Evolutionary conservation across 2,888 invertebrate genomes (phyloP).

Genomic region (Acanthosepion lycidas): DNA sequence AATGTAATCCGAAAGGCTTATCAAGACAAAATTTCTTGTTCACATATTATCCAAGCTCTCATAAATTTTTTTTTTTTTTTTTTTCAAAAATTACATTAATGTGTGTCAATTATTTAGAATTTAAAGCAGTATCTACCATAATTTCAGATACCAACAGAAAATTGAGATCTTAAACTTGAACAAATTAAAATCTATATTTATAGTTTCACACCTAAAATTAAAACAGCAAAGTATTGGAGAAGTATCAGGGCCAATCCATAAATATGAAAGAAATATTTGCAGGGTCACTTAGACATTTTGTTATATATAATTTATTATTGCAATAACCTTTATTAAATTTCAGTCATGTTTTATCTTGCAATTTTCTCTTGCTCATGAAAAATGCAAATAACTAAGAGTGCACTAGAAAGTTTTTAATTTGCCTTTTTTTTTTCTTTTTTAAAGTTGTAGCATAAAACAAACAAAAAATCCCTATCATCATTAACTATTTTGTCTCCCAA

Average conservation of each 20-base stretch:
- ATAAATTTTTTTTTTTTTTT: not conserved
- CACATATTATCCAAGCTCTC: not conserved
- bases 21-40: not conserved
- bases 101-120: too few relatives aligned
- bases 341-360: not conserved
- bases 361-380: not conserved
- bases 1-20: not conserved
- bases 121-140: too few relatives aligned
- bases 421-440: not conserved
- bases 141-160: too few relatives aligned
- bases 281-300: not conserved
- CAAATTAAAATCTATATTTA: not conserved
- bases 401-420: not conserved
- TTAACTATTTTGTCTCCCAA: too few relatives aligned
- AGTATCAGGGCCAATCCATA: not conserved
- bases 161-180: too few relatives aligned
- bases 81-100: too few relatives aligned
- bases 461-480: too few relatives aligned
- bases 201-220: not conserved
- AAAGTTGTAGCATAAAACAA: too few relatives aligned
- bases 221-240: not conserved
- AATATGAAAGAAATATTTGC: not conserved
- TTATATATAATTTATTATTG: not conserved
- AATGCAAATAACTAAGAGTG: not conserved
- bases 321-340: not conserved